Evolutionary conservation across 37 sponge, comb jelly and placozoan species (phyloP).

Genomic region (Eunapius fragilis): DNA sequence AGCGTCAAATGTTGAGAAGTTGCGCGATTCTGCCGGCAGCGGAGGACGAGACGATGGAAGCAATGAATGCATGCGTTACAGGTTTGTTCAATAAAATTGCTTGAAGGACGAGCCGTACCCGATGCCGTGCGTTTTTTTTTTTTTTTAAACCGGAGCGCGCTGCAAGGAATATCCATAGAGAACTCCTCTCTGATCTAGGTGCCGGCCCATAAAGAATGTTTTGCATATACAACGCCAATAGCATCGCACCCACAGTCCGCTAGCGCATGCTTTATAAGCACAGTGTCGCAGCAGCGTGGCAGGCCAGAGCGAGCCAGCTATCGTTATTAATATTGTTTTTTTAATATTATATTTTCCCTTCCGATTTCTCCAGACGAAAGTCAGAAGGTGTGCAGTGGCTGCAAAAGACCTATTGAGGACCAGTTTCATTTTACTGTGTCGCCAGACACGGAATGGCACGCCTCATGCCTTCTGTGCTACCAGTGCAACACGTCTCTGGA

Average conservation of each 20-base stretch:
- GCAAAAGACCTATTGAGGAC: slow-evolving; percentile 76
- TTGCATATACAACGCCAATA: too few relatives aligned
- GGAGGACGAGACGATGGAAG: not conserved
- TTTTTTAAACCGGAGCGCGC: not conserved
- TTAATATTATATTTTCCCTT: too few relatives aligned
- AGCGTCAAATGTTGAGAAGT: not conserved
- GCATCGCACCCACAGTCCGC: not conserved
- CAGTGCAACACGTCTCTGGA: slow-evolving; percentile 77
- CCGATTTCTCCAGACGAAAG: slow-evolving; percentile 1
- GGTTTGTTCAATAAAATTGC: not conserved
- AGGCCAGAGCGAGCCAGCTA: too few relatives aligned
- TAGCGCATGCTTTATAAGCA: not conserved
- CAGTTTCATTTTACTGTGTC: slow-evolving; percentile 62
- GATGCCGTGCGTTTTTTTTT: not conserved
- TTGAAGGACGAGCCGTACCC: not conserved
- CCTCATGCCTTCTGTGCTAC: slow-evolving; percentile 77
- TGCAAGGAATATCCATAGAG: not conserved
- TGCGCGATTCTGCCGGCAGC: not conserved
- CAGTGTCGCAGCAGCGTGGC: too few relatives aligned
- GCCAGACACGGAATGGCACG: slow-evolving; percentile 89
- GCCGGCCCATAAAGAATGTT: not conserved
- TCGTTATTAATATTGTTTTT: too few relatives aligned
- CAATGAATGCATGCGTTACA: not conserved
- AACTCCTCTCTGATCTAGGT: not conserved
- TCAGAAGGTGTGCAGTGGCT: slow-evolving; percentile 70